A percentile compares a stretch with the other conserved stretches of the same genome.
These are phyloP conservation scores for Hydrocynus forskahlii DNA, from an alignment of 2,797 vertebrate genomes.

Conservation along the genomic window DNA sequence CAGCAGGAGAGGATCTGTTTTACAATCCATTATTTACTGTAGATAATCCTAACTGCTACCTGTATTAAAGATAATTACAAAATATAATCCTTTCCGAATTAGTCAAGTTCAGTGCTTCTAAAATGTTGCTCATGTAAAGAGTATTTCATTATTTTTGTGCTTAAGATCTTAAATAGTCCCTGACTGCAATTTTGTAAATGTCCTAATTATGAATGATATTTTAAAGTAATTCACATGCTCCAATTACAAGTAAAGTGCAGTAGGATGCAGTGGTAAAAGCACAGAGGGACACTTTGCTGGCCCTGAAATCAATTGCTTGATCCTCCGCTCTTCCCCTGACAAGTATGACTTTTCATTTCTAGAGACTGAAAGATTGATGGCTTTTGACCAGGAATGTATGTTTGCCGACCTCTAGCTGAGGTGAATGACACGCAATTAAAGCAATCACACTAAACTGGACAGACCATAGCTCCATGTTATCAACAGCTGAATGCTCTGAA, in stretches of 20 bases:
- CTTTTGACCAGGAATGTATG: constrained; percentile 83
- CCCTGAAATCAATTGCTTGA: constrained; percentile 83
- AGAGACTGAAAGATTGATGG: constrained; percentile 84
- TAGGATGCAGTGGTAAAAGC: constrained; percentile 63
- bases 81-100: not conserved
- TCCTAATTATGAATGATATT: constrained; percentile 16
- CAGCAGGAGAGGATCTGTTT: constrained; percentile 76
- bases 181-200: too few relatives aligned
- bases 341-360: constrained; percentile 84
- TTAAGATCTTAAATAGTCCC: too few relatives aligned
- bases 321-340: constrained; percentile 78
- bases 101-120: too few relatives aligned
- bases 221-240: constrained; percentile 18
- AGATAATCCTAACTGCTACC: constrained; percentile 70
- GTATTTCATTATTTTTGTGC: too few relatives aligned
- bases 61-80: constrained; percentile 40
- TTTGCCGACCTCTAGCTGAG: constrained; percentile 81
- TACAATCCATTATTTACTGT: constrained; percentile 75
- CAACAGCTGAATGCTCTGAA: constrained; percentile 64
- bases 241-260: constrained; percentile 52
- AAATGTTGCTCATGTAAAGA: too few relatives aligned
- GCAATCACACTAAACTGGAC: constrained; percentile 72
- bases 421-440: constrained; percentile 82
- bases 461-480: constrained; percentile 68
- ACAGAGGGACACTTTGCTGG: constrained; percentile 71